Evolutionary conservation across 2,797 vertebrate genomes (phyloP).

Genomic region (Acanthurus tractus): DNA sequence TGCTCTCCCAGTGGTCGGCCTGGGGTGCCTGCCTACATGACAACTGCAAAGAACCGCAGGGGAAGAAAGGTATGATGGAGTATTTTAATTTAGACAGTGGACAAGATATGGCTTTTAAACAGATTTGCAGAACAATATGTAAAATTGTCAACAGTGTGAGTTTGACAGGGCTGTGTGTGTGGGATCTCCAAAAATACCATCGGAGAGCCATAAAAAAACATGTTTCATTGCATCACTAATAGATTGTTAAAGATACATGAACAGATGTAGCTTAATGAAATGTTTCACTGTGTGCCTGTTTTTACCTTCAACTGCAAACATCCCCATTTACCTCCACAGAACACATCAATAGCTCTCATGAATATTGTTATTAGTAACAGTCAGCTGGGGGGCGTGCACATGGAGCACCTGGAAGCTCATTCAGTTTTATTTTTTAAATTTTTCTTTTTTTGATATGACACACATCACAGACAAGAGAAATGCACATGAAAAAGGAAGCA

Average conservation of each 20-base stretch:
- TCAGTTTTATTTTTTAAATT: too few relatives aligned
- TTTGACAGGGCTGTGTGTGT: too few relatives aligned
- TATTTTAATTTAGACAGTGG: not conserved
- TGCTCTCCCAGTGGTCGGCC: slow-evolving; percentile 89
- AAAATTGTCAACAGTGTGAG: not conserved
- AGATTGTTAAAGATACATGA: not conserved
- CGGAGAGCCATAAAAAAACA: not conserved
- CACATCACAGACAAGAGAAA: too few relatives aligned
- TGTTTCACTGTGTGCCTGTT: too few relatives aligned
- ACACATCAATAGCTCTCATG: not conserved
- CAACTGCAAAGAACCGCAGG: slow-evolving; percentile 89
- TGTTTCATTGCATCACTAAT: not conserved
- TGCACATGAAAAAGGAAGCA: too few relatives aligned
- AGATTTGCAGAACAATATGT: not conserved
- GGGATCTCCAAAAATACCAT: not conserved
- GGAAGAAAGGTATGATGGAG: slow-evolving; percentile 88
- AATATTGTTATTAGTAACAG: not conserved
- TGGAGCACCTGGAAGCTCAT: too few relatives aligned
- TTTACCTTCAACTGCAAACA: not conserved
- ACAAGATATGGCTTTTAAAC: slow-evolving; percentile 8
- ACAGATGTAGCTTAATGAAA: not conserved
- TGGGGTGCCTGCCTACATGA: slow-evolving; percentile 92
- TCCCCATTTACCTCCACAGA: not conserved
- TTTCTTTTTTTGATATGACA: too few relatives aligned
- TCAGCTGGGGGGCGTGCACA: too few relatives aligned